These are phyloP conservation scores for Dynastes tityus DNA, from an alignment of 2,888 invertebrate genomes.

Conservation along the genomic window DNA sequence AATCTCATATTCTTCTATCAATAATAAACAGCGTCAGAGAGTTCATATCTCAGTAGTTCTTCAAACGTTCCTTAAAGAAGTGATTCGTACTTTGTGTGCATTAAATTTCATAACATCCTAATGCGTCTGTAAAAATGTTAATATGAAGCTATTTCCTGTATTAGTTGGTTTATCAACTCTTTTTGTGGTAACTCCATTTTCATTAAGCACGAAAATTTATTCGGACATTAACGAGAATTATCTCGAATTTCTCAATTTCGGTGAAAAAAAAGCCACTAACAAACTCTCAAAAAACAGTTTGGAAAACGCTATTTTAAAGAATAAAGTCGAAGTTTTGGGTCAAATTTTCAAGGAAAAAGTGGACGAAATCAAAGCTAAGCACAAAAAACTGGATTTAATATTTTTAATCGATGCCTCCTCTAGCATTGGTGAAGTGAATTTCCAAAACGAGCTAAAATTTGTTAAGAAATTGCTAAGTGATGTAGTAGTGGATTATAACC, in stretches of 20 bases:
- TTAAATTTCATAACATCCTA: no score
- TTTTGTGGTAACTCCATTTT: not conserved
- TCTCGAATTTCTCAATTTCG: slow-evolving; percentile 67
- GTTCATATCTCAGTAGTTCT: slow-evolving; percentile 18
- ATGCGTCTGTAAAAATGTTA: slow-evolving; percentile 4
- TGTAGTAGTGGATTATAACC: slow-evolving; percentile 77
- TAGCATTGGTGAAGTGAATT: slow-evolving; percentile 78
- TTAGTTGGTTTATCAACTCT: not conserved
- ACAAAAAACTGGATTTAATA: slow-evolving; percentile 74
- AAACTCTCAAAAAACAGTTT: slow-evolving; percentile 60
- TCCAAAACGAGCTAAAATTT: slow-evolving; percentile 79
- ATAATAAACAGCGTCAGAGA: slow-evolving; percentile 7
- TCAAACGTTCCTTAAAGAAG: not conserved
- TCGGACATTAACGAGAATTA: slow-evolving; percentile 59
- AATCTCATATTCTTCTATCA: slow-evolving; percentile 12
- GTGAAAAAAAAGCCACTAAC: slow-evolving; percentile 64
- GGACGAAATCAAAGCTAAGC: slow-evolving; percentile 69
- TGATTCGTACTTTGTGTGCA: not conserved
- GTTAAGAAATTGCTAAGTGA: slow-evolving; percentile 79
- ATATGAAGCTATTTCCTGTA: slow-evolving; percentile 17
- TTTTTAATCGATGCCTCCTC: slow-evolving; percentile 82
- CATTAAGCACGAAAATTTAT: slow-evolving; percentile 3
- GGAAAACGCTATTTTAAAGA: slow-evolving; percentile 69
- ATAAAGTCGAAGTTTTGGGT: slow-evolving; percentile 73
- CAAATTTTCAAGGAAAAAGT: slow-evolving; percentile 74